Conservation (phyloP, 2,113 vertebrate species). For the Neolamprologus devosi region DNA sequence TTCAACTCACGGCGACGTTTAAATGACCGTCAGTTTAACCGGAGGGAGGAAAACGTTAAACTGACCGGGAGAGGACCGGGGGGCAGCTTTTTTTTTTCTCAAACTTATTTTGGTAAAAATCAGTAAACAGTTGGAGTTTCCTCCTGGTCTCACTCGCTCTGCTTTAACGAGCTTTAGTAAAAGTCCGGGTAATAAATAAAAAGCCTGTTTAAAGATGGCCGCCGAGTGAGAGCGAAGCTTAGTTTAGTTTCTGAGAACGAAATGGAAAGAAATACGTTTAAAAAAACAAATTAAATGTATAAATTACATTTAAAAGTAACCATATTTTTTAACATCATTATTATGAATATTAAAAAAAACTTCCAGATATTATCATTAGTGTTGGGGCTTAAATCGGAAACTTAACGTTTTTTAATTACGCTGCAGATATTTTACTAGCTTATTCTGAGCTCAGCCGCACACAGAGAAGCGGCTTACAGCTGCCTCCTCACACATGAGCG, state of each 20-base stretch:
- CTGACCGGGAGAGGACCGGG: not conserved
- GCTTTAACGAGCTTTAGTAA: not conserved
- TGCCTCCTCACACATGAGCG: not conserved
- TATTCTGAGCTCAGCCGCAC: fast-evolving
- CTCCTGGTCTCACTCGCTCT: fast-evolving
- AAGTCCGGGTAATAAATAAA: not conserved
- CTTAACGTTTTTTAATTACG: fast-evolving
- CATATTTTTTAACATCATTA: fast-evolving
- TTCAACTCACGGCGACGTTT: not conserved
- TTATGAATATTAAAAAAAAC: fast-evolving
- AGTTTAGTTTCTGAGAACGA: not conserved
- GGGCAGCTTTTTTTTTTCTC: fast-evolving
- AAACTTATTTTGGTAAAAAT: fast-evolving
- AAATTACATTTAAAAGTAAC: fast-evolving
- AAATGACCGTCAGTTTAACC: not conserved
- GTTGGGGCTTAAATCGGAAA: not conserved
- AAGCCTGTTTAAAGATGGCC: not conserved
- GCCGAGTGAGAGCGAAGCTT: fast-evolving
- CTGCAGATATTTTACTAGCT: not conserved
- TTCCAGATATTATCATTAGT: fast-evolving
- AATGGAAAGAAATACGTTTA: not conserved
- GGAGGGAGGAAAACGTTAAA: not conserved
- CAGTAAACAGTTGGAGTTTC: not conserved
- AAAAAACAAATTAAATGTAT: fast-evolving
- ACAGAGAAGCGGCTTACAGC: not conserved